Percentiles rank a stretch among this genome's conserved stretches.
phyloP scores from a whole-genome alignment of 2,888 invertebrate species.

The Himalopsyche kuldschensis region DNA sequence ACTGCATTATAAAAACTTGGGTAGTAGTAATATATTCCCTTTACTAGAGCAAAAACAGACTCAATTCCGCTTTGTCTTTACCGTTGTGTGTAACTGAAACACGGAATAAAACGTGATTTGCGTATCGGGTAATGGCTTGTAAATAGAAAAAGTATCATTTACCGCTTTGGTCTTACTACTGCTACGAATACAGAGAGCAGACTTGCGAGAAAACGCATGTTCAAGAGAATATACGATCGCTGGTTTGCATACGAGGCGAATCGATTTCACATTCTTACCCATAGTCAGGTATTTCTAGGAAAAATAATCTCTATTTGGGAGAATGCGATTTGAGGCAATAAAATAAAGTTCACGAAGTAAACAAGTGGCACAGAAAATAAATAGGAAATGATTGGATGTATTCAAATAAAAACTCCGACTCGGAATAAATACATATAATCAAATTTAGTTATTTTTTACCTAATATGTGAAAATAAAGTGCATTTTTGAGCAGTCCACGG shows the following conservation, averaged over 20 bases:
- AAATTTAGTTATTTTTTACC: no score
- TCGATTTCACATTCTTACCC: not conserved
- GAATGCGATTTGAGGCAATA: no score
- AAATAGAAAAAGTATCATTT: not conserved
- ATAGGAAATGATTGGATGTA: no score
- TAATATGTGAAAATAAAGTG: no score
- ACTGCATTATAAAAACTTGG: no score
- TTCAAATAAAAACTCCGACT: no score
- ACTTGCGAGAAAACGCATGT: slow-evolving; percentile 10
- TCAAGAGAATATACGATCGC: not conserved
- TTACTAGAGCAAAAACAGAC: not conserved
- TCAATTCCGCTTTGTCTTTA: not conserved
- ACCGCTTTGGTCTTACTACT: not conserved
- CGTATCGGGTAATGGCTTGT: slow-evolving; percentile 14
- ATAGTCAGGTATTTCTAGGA: not conserved
- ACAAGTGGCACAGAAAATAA: no score
- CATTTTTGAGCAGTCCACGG: no score
- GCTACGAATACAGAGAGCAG: not conserved
- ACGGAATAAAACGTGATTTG: slow-evolving; percentile 22
- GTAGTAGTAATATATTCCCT: not conserved
- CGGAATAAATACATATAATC: no score
- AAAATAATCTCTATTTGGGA: no score
- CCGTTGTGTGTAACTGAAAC: slow-evolving; percentile 5
- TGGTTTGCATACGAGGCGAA: not conserved
- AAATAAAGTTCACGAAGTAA: no score